A percentile compares a stretch with the other conserved stretches of the same genome.
Conservation (phyloP, 2,888 invertebrate species). For the Atrina japonica region DNA sequence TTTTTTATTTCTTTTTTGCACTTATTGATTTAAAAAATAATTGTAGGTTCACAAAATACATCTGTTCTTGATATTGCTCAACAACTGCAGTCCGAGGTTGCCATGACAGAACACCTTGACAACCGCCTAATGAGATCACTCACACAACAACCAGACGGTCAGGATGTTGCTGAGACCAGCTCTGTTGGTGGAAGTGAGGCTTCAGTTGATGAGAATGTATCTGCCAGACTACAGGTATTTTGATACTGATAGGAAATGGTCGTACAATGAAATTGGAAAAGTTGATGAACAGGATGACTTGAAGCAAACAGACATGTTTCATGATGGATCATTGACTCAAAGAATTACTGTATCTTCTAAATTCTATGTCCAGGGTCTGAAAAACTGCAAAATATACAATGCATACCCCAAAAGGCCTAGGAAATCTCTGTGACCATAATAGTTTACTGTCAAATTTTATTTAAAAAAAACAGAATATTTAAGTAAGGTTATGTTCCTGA, state of each 20-base stretch:
- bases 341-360: no score
- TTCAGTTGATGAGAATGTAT: slow-evolving; percentile 47
- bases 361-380: no score
- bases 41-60: slow-evolving; percentile 39
- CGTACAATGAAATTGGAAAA: no score
- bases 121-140: slow-evolving; percentile 49
- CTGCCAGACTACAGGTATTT: slow-evolving; percentile 62
- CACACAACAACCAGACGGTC: slow-evolving; percentile 53
- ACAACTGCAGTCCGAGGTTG: slow-evolving; percentile 53
- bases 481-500: no score
- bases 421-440: background rate
- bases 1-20: no score
- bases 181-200: slow-evolving; percentile 49
- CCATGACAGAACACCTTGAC: slow-evolving; percentile 50
- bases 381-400: no score
- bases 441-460: no score
- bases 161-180: slow-evolving; percentile 33
- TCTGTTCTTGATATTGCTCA: slow-evolving; percentile 47
- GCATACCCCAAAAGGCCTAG: background rate
- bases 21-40: no score
- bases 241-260: background rate
- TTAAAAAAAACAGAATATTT: no score
- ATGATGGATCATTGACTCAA: no score
- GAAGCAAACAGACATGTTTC: background rate
- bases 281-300: no score